Conservation (phyloP, 2,113 vertebrate species). For the sheep (Ovis aries) region ARS-UI_Ramb_v3.0 NC_056054.1:243377501-243378000, state of each 20-base stretch:
- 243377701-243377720: background rate
- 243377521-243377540: background rate
- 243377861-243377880: background rate
- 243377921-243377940: background rate
- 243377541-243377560: background rate
- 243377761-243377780: background rate
- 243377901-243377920: background rate
- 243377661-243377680: background rate
- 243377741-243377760: background rate
- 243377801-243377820: background rate
- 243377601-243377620: background rate
- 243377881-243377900: background rate
- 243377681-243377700: background rate
- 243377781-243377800: background rate
- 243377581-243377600: background rate
- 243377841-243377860: background rate
- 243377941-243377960: background rate
- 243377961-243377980: background rate
- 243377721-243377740: background rate
- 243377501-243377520: background rate
- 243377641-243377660: background rate
- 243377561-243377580: accelerated
- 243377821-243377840: background rate
- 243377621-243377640: background rate
- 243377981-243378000: background rate